These are phyloP conservation scores for Procambarus clarkii DNA, from an alignment of 1,140 invertebrate genomes.

Conservation along the genomic window DNA sequence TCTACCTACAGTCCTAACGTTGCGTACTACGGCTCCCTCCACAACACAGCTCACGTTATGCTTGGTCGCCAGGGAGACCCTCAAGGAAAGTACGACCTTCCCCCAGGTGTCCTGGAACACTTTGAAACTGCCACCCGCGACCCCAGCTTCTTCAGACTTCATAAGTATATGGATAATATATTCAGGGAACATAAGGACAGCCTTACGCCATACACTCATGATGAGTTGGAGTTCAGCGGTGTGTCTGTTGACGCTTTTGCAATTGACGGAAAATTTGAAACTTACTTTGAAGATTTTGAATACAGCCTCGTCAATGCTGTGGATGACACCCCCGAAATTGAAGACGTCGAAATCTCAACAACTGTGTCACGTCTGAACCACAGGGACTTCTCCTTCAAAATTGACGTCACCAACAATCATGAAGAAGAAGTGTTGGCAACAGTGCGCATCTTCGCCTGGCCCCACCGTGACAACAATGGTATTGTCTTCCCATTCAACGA, in stretches of 20 bases:
- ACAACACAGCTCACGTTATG: slow-evolving; percentile 47
- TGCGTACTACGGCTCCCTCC: slow-evolving; percentile 37
- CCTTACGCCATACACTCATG: slow-evolving; percentile 32
- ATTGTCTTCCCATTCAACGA: slow-evolving; percentile 12
- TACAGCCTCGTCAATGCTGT: slow-evolving; percentile 47
- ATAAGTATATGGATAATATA: slow-evolving; percentile 53
- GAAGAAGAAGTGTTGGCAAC: slow-evolving; percentile 11
- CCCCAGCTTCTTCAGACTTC: slow-evolving; percentile 28
- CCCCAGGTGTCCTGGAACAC: slow-evolving; percentile 38
- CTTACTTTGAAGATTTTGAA: slow-evolving; percentile 57
- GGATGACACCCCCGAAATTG: slow-evolving; percentile 9
- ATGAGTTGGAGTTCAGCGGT: slow-evolving; percentile 30
- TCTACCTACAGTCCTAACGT: slow-evolving; percentile 39
- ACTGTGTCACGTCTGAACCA: slow-evolving; percentile 20
- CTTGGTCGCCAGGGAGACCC: slow-evolving; percentile 46
- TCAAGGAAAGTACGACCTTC: slow-evolving; percentile 38
- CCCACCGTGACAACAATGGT: slow-evolving; percentile 31
- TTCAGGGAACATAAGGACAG: slow-evolving; percentile 42
- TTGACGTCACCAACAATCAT: slow-evolving; percentile 30
- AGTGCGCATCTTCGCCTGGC: slow-evolving; percentile 16
- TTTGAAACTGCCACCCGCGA: slow-evolving; percentile 41
- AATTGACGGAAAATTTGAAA: slow-evolving; percentile 5
- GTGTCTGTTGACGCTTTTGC: background rate
- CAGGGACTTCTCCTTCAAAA: slow-evolving; percentile 14
- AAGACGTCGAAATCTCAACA: slow-evolving; percentile 15